Base-by-base conservation (phyloP, 2,113 vertebrate genomes). In the Pyxicephalus adspersus region DNA sequence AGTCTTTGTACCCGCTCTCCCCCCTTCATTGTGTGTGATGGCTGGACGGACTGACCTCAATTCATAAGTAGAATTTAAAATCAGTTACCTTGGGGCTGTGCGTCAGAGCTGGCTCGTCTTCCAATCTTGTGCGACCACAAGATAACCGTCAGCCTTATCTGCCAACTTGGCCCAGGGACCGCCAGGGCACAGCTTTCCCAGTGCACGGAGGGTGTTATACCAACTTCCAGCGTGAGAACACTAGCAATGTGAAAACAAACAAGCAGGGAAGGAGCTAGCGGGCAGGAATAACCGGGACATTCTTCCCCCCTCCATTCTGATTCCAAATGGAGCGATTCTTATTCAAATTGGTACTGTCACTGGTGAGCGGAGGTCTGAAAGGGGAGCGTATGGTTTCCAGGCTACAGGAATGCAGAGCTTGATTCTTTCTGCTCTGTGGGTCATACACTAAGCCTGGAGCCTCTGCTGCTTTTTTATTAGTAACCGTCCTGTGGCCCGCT, bases 391-490 rank as follows among this genome's bases (percentile, higher is more conserved):
- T 84, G 85, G 89, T 90, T 85, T 88, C 90, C 87, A 89, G 84
- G 90, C 90, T 88, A 90, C 88, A 86, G 88, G 89, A 90, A 91
- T 89, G 90, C 87, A 88, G 85, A 82, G 83, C 84, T 86, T 82
- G 83, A 90, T 90, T 90, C 84, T 89, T 91, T 89, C 88, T 90
- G 90, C 89, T 85, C 87, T 85, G 76, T 86, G 70, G 80, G 70
- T 82, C 80, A 82, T 75, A 82, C 60, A 75, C 80, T 75, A 66
- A 82, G 80, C 80, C 52, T 15, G 50, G n/a, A 54, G 52, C 63
- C 80, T 75, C 26, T 63, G 28, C 57, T 26, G 80, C n/a, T 65
- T 57, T 77, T 75, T 66, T 64, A 75, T 23, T 57, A 3, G 29
- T 23, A 19, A n/a, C 68, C 20, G 26, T 22, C 22, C 20, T 63